Evolutionary conservation across 2,797 vertebrate species (phyloP).

Genomic region (Odontamblyopus rebecca): DNA sequence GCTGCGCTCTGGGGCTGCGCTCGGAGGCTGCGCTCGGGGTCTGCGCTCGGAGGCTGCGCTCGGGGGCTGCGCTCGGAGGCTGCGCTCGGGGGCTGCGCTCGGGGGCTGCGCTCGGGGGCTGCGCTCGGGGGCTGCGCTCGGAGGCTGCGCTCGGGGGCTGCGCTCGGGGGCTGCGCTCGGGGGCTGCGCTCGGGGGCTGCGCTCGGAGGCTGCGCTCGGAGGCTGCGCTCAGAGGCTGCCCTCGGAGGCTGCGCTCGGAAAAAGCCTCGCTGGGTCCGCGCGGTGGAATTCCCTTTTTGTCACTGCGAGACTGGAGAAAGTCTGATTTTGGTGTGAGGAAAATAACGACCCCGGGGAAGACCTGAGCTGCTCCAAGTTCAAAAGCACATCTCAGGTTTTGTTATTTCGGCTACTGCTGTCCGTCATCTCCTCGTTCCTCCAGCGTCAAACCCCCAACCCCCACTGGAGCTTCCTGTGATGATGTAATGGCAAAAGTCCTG

Average conservation of each 20-base stretch:
- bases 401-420: slow-evolving; percentile 60
- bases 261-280: slow-evolving; percentile 65
- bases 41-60: too few relatives aligned
- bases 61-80: too few relatives aligned
- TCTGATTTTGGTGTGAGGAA: slow-evolving; percentile 65
- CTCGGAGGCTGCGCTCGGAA: slow-evolving; percentile 41
- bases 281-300: slow-evolving; percentile 78
- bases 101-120: too few relatives aligned
- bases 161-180: too few relatives aligned
- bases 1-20: too few relatives aligned
- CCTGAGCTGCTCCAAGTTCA: slow-evolving; percentile 37
- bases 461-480: slow-evolving; percentile 49
- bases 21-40: too few relatives aligned
- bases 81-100: too few relatives aligned
- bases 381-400: slow-evolving; percentile 47
- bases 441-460: slow-evolving; percentile 39
- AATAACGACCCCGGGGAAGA: slow-evolving; percentile 7
- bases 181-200: too few relatives aligned
- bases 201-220: too few relatives aligned
- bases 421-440: slow-evolving; percentile 44
- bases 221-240: too few relatives aligned
- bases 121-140: too few relatives aligned
- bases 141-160: too few relatives aligned
- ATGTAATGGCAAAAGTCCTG: slow-evolving; percentile 45
- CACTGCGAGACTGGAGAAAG: slow-evolving; percentile 57